phyloP scores from a whole-genome alignment of 2,888 invertebrate genomes.

The Hydrotaea cyrtoneurina region DNA sequence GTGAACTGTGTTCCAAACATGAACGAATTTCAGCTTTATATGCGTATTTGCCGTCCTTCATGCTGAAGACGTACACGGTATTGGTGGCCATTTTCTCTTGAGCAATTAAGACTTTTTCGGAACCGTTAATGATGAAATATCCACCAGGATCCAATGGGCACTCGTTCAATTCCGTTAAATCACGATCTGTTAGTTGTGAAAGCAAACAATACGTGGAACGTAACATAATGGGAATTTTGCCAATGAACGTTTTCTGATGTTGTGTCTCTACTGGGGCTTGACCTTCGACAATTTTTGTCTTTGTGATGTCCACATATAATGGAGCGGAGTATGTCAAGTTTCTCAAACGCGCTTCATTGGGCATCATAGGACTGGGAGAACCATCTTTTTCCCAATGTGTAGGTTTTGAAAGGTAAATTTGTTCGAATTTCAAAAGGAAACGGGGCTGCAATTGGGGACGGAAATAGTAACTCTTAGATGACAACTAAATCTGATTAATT shows the following conservation, averaged over 20 bases:
- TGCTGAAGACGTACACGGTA: slow-evolving; percentile 99
- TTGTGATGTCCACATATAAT: slow-evolving; percentile 98
- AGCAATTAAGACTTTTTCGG: slow-evolving; percentile 98
- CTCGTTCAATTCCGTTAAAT: slow-evolving; percentile 99
- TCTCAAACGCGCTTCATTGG: slow-evolving; percentile 97
- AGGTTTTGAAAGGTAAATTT: slow-evolving; percentile 99
- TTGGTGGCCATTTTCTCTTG: slow-evolving; percentile 99
- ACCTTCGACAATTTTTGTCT: slow-evolving; percentile 95
- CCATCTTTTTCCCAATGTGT: slow-evolving; percentile 99
- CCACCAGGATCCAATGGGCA: slow-evolving; percentile 99
- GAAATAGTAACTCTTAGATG: neutral
- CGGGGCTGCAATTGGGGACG: slow-evolving; percentile 83
- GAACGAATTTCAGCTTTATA: slow-evolving; percentile 99
- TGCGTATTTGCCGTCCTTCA: slow-evolving; percentile 99
- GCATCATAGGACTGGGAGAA: slow-evolving; percentile 99
- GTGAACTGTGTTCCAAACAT: slow-evolving; percentile 93
- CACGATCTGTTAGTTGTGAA: slow-evolving; percentile 97
- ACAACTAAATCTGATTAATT: neutral
- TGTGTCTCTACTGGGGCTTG: slow-evolving; percentile 93
- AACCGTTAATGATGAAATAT: slow-evolving; percentile 99
- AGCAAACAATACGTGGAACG: slow-evolving; percentile 98
- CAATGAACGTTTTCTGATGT: slow-evolving; percentile 88
- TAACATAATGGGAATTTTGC: slow-evolving; percentile 99
- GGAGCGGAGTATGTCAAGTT: slow-evolving; percentile 99
- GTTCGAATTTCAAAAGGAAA: slow-evolving; percentile 97